Evolutionary conservation across 2,888 invertebrate genomes (phyloP).

Genomic region (Thumatha senex): DNA sequence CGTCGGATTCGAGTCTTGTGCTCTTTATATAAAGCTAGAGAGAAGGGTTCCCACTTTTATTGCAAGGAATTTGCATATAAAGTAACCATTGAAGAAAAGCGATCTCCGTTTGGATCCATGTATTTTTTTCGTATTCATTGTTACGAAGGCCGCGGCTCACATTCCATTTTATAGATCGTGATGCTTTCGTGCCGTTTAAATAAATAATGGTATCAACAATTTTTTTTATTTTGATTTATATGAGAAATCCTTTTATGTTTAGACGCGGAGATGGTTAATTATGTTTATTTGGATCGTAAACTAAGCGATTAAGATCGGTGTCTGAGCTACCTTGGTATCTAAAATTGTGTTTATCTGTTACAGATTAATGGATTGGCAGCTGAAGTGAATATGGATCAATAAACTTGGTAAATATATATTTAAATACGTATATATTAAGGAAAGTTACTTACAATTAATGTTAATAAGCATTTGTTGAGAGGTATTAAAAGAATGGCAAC

Average conservation of each 20-base stretch:
- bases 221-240: slow-evolving; percentile 64
- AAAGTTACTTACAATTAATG: not conserved
- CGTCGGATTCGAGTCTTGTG: slow-evolving; percentile 76
- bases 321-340: slow-evolving; percentile 33
- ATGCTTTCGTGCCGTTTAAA: slow-evolving; percentile 75
- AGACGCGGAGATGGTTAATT: slow-evolving; percentile 53
- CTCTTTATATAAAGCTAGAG: slow-evolving; percentile 77
- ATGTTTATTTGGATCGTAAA: slow-evolving; percentile 57
- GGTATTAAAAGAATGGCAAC: no score
- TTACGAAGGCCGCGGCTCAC: slow-evolving; percentile 71
- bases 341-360: slow-evolving; percentile 46
- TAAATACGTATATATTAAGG: slow-evolving; percentile 1
- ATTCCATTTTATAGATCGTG: slow-evolving; percentile 71
- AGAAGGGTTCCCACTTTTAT: slow-evolving; percentile 82
- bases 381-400: slow-evolving; percentile 51
- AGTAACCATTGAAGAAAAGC: slow-evolving; percentile 84
- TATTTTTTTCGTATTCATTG: slow-evolving; percentile 79
- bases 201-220: slow-evolving; percentile 77
- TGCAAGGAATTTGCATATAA: slow-evolving; percentile 82
- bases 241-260: slow-evolving; percentile 58
- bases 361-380: slow-evolving; percentile 61
- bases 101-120: slow-evolving; percentile 73
- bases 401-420: slow-evolving; percentile 49
- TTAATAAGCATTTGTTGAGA: no score
- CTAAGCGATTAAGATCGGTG: slow-evolving; percentile 35